These are phyloP conservation scores for Chionoecetes opilio DNA, from an alignment of 1,140 invertebrate genomes.

Conservation along the genomic window DNA sequence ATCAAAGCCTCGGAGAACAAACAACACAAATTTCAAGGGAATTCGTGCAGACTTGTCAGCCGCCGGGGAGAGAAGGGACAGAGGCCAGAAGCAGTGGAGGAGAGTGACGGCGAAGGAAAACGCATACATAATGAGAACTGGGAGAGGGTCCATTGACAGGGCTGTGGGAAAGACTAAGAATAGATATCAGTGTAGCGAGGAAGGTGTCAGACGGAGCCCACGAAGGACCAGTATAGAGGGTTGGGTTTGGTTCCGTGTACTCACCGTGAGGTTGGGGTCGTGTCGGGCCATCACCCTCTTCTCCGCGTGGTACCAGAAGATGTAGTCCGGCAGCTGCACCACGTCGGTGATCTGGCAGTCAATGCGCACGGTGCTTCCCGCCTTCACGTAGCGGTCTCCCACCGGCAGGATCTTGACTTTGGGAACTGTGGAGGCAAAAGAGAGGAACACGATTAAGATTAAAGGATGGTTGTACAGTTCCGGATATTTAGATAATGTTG, in stretches of 20 bases:
- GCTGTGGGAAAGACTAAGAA: neutral
- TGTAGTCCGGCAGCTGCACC: constrained; percentile 80
- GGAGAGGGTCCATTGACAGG: no score
- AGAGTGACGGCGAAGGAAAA: neutral
- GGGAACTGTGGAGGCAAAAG: constrained; percentile 74
- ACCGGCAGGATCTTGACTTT: constrained; percentile 75
- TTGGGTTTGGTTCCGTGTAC: neutral
- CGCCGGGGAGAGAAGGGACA: neutral
- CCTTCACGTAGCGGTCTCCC: constrained; percentile 81
- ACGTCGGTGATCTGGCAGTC: constrained; percentile 81
- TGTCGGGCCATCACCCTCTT: constrained; percentile 59
- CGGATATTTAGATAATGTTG: neutral
- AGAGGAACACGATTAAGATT: neutral
- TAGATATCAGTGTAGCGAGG: neutral
- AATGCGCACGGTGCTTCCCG: constrained; percentile 80
- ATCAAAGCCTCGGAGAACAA: neutral
- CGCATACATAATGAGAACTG: no score
- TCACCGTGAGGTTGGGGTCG: constrained; percentile 66
- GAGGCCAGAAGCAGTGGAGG: neutral
- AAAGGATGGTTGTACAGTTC: neutral
- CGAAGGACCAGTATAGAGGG: neutral
- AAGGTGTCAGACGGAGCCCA: neutral
- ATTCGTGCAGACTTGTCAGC: neutral
- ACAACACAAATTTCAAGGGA: neutral
- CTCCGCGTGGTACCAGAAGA: constrained; percentile 81